These are phyloP conservation scores for Aethes cnicana DNA, from an alignment of 2,888 invertebrate genomes.

Conservation along the genomic window DNA sequence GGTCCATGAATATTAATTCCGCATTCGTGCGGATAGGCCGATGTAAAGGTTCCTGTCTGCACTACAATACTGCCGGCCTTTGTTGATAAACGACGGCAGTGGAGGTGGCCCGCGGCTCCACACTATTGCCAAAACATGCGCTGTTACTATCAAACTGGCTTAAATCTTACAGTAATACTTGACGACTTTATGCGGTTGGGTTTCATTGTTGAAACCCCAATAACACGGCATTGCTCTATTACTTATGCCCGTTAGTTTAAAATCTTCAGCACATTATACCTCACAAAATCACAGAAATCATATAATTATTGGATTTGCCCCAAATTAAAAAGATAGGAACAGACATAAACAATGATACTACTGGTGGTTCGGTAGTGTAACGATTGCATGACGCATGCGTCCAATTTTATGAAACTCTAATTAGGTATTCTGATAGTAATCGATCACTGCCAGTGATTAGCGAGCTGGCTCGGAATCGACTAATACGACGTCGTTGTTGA, in stretches of 20 bases:
- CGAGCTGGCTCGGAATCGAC: background rate
- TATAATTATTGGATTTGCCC: too few species aligned
- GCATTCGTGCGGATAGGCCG: slow-evolving; percentile 10
- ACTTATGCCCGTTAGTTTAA: too few species aligned
- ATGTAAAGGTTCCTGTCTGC: slow-evolving; percentile 4
- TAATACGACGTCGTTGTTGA: background rate
- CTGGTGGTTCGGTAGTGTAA: too few species aligned
- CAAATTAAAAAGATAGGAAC: too few species aligned
- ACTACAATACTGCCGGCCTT: slow-evolving; percentile 33
- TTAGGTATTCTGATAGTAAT: slow-evolving; percentile 9
- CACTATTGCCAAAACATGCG: background rate
- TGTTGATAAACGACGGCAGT: slow-evolving; percentile 50
- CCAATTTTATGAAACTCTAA: slow-evolving; percentile 4
- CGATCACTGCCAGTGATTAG: slow-evolving; percentile 11
- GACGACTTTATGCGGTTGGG: too few species aligned
- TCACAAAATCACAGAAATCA: too few species aligned
- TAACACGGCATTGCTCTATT: too few species aligned
- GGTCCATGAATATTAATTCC: slow-evolving; percentile 27
- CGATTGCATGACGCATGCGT: slow-evolving; percentile 6
- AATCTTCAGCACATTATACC: too few species aligned
- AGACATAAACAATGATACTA: too few species aligned
- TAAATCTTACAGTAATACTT: too few species aligned
- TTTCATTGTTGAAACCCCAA: too few species aligned
- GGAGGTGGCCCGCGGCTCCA: background rate
- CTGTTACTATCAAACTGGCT: too few species aligned